A percentile compares a stretch with the other conserved stretches of the same genome.
These are phyloP conservation scores for Campylomormyrus tamandua DNA, from an alignment of 2,113 vertebrate genomes.

Conservation along the genomic window DNA sequence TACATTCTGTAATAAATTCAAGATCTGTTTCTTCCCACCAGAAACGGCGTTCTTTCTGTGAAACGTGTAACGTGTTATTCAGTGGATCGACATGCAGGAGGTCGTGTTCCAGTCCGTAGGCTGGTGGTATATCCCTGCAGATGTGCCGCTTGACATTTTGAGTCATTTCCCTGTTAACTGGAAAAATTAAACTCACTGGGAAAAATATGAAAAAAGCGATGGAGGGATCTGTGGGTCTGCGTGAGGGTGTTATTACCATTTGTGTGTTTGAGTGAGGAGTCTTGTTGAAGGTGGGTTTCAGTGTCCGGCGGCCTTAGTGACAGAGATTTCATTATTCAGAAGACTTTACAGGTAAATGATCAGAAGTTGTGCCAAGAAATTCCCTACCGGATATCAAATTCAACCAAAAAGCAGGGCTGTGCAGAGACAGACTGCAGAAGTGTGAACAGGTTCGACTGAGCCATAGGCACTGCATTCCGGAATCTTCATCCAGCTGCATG, in stretches of 20 bases:
- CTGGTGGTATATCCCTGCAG: slow-evolving; percentile 61
- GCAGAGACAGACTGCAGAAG: neutral
- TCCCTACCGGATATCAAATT: neutral
- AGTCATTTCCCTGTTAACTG: slow-evolving; percentile 58
- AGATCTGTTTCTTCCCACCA: slow-evolving; percentile 50
- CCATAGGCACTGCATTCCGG: neutral
- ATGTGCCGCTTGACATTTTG: slow-evolving; percentile 69
- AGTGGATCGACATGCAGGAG: slow-evolving; percentile 47
- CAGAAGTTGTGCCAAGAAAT: neutral
- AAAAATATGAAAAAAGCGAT: neutral
- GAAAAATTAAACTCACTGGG: slow-evolving; percentile 25
- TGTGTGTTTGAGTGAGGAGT: neutral
- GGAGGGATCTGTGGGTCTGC: neutral
- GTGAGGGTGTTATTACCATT: neutral
- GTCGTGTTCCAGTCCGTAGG: slow-evolving; percentile 49
- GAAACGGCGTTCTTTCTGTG: slow-evolving; percentile 29
- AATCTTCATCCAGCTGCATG: neutral
- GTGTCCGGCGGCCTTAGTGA: neutral
- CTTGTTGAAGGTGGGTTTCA: neutral
- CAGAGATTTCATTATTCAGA: neutral
- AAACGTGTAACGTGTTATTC: slow-evolving; percentile 44
- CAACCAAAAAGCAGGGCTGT: neutral
- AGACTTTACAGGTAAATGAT: neutral
- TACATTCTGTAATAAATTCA: slow-evolving; percentile 63
- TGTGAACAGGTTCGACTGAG: neutral